phyloP scores from a whole-genome alignment of 2,888 invertebrate genomes.

The Nasonia oneida region DNA sequence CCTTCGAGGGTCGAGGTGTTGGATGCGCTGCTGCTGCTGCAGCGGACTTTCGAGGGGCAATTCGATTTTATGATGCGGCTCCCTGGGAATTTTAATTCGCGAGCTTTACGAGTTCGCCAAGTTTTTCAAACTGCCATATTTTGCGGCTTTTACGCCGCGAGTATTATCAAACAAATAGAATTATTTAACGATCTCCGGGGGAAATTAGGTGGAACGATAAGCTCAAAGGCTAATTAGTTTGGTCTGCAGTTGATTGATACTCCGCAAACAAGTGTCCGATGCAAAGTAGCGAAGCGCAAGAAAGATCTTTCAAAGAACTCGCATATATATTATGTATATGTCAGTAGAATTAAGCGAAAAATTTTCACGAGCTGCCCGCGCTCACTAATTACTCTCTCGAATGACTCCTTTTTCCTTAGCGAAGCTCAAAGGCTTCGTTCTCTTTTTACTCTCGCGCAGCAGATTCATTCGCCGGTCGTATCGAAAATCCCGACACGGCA shows the following conservation, averaged over 20 bases:
- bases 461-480: slow-evolving; percentile 12
- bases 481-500: slow-evolving; percentile 25
- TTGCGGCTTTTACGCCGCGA: not conserved
- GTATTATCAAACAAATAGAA: not conserved
- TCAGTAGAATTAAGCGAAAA: no score
- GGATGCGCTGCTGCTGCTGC: not conserved
- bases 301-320: not conserved
- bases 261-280: not conserved
- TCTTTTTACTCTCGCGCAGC: not conserved
- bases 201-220: not conserved
- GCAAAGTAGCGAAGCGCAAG: not conserved
- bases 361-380: not conserved
- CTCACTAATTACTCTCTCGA: not conserved
- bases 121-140: not conserved
- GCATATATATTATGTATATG: no score
- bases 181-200: not conserved
- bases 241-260: not conserved
- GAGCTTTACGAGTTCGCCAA: slow-evolving; percentile 6
- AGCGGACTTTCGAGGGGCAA: slow-evolving; percentile 14
- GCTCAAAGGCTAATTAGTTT: not conserved
- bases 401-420: slow-evolving; percentile 24
- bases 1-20: not conserved
- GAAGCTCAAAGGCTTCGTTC: not conserved
- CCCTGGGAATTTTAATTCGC: slow-evolving; percentile 24
- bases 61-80: slow-evolving; percentile 19